These are phyloP conservation scores for Eubasilissa regina DNA, from an alignment of 1,140 invertebrate species.

Conservation along the genomic window DNA sequence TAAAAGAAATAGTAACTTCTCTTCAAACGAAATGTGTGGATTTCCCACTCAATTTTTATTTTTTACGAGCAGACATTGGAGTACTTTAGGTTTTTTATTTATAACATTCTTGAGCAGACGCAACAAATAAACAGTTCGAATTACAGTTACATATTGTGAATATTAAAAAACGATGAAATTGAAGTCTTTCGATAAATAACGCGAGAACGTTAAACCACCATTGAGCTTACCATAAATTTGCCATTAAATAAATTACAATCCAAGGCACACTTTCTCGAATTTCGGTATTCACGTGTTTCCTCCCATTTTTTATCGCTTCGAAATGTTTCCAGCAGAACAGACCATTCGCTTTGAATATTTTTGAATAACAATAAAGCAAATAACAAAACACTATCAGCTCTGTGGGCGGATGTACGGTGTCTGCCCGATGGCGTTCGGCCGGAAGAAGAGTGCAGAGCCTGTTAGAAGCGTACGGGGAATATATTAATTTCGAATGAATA, in stretches of 20 bases:
- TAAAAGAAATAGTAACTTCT: neutral
- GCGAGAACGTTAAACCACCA: neutral
- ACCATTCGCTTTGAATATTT: constrained; percentile 18
- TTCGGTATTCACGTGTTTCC: neutral
- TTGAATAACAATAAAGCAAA: constrained; percentile 32
- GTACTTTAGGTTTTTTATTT: too few species aligned
- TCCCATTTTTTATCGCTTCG: neutral
- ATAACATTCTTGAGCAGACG: too few species aligned
- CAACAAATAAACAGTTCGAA: too few species aligned
- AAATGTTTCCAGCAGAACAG: neutral
- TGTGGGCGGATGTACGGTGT: constrained; percentile 26
- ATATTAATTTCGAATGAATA: constrained; percentile 39
- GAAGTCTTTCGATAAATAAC: neutral
- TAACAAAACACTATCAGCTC: constrained; percentile 29
- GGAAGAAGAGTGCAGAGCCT: constrained; percentile 12
- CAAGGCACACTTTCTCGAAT: constrained; percentile 2
- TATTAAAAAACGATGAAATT: too few species aligned
- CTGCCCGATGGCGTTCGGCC: constrained; percentile 8
- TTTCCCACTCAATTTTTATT: too few species aligned
- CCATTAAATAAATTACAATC: constrained; percentile 16
- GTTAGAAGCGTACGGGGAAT: constrained; percentile 2
- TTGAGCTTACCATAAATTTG: neutral
- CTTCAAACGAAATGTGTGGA: too few species aligned
- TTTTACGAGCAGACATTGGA: too few species aligned
- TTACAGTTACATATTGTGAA: too few species aligned